Conservation (phyloP, 2,888 invertebrate species). For the Hipparchia sbordonii region DNA sequence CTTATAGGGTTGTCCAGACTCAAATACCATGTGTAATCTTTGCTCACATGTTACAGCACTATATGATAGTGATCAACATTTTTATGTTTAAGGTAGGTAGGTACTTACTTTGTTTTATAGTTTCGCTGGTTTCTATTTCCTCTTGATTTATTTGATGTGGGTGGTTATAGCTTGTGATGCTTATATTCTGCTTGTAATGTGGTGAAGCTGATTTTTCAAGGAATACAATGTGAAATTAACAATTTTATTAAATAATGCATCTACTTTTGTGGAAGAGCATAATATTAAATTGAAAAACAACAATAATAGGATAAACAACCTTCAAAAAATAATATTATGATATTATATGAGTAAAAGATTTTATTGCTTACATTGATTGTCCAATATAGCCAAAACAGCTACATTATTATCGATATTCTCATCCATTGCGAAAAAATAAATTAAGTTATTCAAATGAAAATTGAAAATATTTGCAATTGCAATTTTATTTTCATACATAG, state of each 20-base stretch:
- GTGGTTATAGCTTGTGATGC: slow-evolving; percentile 51
- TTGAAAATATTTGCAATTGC: too few species aligned
- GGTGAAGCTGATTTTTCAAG: slow-evolving; percentile 46
- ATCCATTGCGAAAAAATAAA: slow-evolving; percentile 49
- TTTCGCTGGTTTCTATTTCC: slow-evolving; percentile 57
- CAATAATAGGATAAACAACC: too few species aligned
- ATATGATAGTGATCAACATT: too few species aligned
- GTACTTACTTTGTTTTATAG: slow-evolving; percentile 61
- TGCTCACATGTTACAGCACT: too few species aligned
- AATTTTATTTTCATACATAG: too few species aligned
- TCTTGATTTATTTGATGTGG: slow-evolving; percentile 51
- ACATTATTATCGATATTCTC: slow-evolving; percentile 64
- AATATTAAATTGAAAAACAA: too few species aligned
- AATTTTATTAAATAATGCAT: neutral
- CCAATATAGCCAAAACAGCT: slow-evolving; percentile 63
- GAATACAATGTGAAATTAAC: slow-evolving; percentile 15
- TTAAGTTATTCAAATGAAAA: neutral
- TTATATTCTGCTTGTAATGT: slow-evolving; percentile 54
- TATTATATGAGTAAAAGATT: too few species aligned
- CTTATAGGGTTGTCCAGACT: too few species aligned
- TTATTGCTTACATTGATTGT: slow-evolving; percentile 56
- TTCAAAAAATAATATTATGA: too few species aligned
- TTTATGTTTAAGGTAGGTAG: neutral
- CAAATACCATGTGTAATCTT: too few species aligned
- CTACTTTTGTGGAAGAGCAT: neutral